A percentile compares a stretch with the other conserved stretches of the same genome.
Evolutionary conservation across 2,888 invertebrate species (phyloP).

Genomic region (Nineta flava): DNA sequence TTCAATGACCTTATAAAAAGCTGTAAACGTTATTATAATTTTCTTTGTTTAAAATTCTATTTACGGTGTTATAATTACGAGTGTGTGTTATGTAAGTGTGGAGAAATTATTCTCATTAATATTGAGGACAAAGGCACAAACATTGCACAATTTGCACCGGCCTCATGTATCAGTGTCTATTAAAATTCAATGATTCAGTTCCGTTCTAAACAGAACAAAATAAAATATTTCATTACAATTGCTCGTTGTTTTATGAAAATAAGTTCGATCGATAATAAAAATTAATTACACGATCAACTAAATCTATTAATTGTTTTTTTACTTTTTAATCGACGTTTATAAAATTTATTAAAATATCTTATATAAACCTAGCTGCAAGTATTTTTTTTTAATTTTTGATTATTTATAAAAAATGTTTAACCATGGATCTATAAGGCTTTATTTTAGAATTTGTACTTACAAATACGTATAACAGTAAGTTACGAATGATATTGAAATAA

Average conservation of each 20-base stretch:
- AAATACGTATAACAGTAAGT: too few species aligned
- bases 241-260: too few species aligned
- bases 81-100: neutral
- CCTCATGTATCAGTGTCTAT: constrained; percentile 1
- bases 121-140: constrained; percentile 2
- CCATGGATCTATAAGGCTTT: neutral
- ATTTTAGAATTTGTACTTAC: neutral
- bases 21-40: neutral
- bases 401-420: neutral
- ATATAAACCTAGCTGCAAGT: neutral
- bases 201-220: neutral
- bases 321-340: neutral
- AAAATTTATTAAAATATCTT: neutral
- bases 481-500: too few species aligned
- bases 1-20: too few species aligned
- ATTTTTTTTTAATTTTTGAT: too few species aligned
- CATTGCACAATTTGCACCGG: neutral
- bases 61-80: neutral
- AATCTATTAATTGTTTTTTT: too few species aligned
- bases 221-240: too few species aligned
- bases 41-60: neutral
- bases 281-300: too few species aligned
- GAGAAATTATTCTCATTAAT: too few species aligned
- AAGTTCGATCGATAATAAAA: too few species aligned
- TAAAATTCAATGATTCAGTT: neutral